A percentile compares a stretch with the other conserved stretches of the same genome.
phyloP scores from a whole-genome alignment of 2,888 invertebrate species.

The Acrobasis repandana region DNA sequence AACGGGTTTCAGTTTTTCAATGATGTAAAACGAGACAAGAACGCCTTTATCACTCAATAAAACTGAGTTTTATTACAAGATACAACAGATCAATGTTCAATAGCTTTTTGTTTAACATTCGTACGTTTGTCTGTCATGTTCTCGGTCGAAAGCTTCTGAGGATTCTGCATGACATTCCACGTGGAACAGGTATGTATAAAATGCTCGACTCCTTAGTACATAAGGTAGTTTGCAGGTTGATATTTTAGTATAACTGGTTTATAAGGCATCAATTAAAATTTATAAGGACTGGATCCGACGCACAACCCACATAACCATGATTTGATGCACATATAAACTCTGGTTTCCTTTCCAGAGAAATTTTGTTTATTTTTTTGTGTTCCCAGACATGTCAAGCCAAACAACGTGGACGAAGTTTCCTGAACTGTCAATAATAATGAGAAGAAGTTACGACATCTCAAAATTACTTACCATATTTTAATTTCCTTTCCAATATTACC shows the following conservation, averaged over 20 bases:
- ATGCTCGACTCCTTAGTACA: conserved; percentile 43
- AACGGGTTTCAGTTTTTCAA: conserved; percentile 56
- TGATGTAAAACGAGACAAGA: conserved; percentile 74
- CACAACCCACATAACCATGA: conserved; percentile 49
- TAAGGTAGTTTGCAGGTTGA: conserved; percentile 23
- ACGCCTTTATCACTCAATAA: conserved; percentile 71
- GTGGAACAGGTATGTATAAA: conserved; percentile 47
- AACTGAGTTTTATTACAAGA: conserved; percentile 72
- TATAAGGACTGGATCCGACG: conserved; percentile 60
- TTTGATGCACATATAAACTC: conserved; percentile 54
- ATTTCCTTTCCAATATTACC: not conserved
- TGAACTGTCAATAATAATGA: conserved; percentile 8
- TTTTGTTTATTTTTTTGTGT: conserved; percentile 42
- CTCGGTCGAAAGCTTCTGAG: conserved; percentile 57
- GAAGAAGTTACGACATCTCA: not conserved
- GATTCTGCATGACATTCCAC: conserved; percentile 51
- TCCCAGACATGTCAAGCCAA: conserved; percentile 30
- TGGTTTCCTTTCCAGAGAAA: conserved; percentile 43
- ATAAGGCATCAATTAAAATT: conserved; percentile 74
- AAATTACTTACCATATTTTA: not conserved
- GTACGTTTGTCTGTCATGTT: conserved; percentile 55
- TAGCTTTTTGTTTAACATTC: conserved; percentile 56
- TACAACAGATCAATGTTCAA: conserved; percentile 72
- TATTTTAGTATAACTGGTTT: conserved; percentile 36
- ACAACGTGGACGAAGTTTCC: not conserved